These are phyloP conservation scores for Gastrophysa polygoni DNA, from an alignment of 2,888 invertebrate genomes.

Conservation along the genomic window DNA sequence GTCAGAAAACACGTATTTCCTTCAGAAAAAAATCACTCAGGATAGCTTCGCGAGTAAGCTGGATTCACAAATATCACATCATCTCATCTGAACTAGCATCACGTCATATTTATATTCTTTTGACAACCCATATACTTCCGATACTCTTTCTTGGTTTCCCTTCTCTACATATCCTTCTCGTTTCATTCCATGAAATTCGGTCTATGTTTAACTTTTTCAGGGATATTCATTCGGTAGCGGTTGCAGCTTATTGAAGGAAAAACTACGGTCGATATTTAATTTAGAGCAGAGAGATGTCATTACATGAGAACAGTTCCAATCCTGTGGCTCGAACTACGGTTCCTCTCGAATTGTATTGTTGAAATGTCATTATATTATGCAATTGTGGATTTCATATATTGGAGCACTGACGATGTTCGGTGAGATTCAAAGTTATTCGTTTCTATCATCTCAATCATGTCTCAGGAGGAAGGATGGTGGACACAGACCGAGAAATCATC, in stretches of 20 bases:
- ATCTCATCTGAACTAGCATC: conserved; percentile 6
- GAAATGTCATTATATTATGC: too few species aligned
- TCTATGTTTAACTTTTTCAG: not conserved
- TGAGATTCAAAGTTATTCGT: too few species aligned
- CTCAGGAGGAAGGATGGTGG: too few species aligned
- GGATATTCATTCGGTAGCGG: not conserved
- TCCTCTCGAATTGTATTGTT: too few species aligned
- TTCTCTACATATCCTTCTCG: conserved; percentile 10
- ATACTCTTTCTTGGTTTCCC: conserved; percentile 15
- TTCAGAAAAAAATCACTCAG: not conserved
- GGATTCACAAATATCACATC: conserved; percentile 7
- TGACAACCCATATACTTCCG: conserved; percentile 5
- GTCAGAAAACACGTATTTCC: not conserved
- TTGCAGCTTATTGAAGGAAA: not conserved
- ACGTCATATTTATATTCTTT: not conserved
- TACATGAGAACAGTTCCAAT: not conserved
- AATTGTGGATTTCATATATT: too few species aligned
- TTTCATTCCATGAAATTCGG: conserved; percentile 4
- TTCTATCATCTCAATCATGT: too few species aligned
- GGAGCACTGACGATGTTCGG: too few species aligned
- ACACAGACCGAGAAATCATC: too few species aligned
- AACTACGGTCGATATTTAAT: not conserved
- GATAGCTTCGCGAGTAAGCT: not conserved
- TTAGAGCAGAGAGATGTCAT: not conserved
- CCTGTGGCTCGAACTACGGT: too few species aligned